A percentile compares a stretch with the other conserved stretches of the same genome.
Evolutionary conservation across 2,888 invertebrate species (phyloP).

Genomic region (Limnephilus lunatus): DNA sequence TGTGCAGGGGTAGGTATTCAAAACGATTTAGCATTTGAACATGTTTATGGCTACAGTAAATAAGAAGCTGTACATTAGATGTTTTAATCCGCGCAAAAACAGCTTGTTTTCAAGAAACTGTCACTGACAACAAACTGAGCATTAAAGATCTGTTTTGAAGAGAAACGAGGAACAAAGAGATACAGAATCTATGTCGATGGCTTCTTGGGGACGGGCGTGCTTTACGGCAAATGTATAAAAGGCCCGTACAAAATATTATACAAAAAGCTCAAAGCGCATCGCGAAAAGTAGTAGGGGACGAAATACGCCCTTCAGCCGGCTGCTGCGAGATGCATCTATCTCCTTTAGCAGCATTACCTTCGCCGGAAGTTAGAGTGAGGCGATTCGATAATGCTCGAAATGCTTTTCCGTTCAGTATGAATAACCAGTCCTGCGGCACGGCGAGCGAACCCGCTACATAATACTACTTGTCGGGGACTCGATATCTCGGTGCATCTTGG

Average conservation of each 20-base stretch:
- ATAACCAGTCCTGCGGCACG: slow-evolving; percentile 54
- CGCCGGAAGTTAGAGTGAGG: slow-evolving; percentile 60
- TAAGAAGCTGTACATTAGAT: too few species aligned
- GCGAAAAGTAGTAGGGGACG: slow-evolving; percentile 24
- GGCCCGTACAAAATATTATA: slow-evolving; percentile 14
- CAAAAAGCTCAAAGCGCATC: slow-evolving; percentile 51
- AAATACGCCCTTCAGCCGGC: slow-evolving; percentile 32
- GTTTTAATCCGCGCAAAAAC: neutral
- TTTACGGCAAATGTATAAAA: slow-evolving; percentile 47
- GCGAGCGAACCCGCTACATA: slow-evolving; percentile 44
- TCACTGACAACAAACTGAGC: neutral
- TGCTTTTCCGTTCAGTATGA: slow-evolving; percentile 56
- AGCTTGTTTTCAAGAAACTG: neutral
- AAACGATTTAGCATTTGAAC: neutral
- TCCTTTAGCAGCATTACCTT: slow-evolving; percentile 33
- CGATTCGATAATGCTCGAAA: slow-evolving; percentile 56
- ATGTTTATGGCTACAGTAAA: neutral
- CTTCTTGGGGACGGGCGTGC: slow-evolving; percentile 39
- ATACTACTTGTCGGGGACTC: slow-evolving; percentile 36
- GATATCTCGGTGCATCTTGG: slow-evolving; percentile 45
- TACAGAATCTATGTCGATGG: slow-evolving; percentile 46
- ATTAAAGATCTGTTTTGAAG: neutral
- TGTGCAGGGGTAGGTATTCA: neutral
- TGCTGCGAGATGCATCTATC: slow-evolving; percentile 48
- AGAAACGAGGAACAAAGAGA: slow-evolving; percentile 49